Conservation (phyloP, 2,888 invertebrate genomes). For the Omphaloscelis lunosa region DNA sequence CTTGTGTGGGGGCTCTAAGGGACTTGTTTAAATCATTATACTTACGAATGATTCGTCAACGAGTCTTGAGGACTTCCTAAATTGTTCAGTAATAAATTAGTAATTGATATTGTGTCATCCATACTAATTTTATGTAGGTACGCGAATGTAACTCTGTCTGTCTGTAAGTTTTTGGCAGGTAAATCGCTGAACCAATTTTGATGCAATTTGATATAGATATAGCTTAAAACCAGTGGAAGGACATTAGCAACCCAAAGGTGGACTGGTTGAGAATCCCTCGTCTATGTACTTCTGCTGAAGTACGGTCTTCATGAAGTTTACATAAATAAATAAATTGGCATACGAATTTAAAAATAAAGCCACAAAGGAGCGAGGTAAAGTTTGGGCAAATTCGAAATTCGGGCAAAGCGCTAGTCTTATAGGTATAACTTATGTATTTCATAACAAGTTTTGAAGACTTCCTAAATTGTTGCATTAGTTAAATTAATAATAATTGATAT, state of each 20-base stretch:
- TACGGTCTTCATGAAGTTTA: background rate
- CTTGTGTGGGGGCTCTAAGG: conserved; percentile 62
- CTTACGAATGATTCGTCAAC: conserved; percentile 13
- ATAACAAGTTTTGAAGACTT: background rate
- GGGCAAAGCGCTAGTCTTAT: background rate
- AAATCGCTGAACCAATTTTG: no score
- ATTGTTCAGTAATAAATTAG: background rate
- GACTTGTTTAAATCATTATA: conserved; percentile 24
- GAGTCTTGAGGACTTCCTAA: conserved; percentile 11
- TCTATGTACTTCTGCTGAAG: background rate
- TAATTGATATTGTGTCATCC: background rate
- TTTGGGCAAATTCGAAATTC: no score
- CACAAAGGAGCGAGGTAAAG: no score
- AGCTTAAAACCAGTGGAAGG: no score
- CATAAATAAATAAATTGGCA: no score
- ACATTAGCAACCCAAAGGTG: background rate
- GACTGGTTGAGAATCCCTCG: background rate
- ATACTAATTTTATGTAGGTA: no score
- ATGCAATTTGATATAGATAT: background rate
- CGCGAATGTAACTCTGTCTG: background rate
- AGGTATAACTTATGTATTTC: background rate
- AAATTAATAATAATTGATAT: background rate
- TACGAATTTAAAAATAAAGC: no score
- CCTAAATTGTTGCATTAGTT: conserved; percentile 5
- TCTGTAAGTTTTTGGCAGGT: background rate